A percentile compares a stretch with the other conserved stretches of the same genome.
Evolutionary conservation across 2,113 vertebrate species (phyloP).

Genomic region (Silurus asotus): DNA sequence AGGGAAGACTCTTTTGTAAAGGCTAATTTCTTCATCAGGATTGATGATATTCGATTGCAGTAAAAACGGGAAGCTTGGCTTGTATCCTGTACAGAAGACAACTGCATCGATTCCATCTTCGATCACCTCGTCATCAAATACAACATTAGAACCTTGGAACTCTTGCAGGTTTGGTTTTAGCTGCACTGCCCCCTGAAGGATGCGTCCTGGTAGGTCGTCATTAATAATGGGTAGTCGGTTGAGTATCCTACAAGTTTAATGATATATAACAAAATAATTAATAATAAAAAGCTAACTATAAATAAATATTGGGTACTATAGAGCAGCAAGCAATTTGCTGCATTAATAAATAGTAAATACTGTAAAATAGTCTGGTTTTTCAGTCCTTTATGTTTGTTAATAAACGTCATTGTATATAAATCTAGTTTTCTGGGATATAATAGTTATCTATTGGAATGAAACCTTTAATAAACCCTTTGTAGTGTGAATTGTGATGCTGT

Average conservation of each 20-base stretch:
- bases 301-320: background rate
- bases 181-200: slow-evolving; percentile 78
- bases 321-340: background rate
- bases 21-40: slow-evolving; percentile 67
- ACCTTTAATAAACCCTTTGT: background rate
- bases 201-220: slow-evolving; percentile 82
- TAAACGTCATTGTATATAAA: background rate
- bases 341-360: background rate
- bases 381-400: background rate
- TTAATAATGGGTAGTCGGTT: slow-evolving; percentile 73
- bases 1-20: slow-evolving; percentile 84
- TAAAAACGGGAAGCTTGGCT: slow-evolving; percentile 79
- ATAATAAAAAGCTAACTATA: background rate
- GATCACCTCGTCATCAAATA: slow-evolving; percentile 82
- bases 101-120: slow-evolving; percentile 81
- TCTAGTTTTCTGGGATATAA: background rate
- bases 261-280: too few species aligned
- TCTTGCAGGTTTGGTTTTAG: slow-evolving; percentile 78
- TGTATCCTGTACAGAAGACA: slow-evolving; percentile 89
- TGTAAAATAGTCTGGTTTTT: background rate
- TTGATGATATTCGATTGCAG: slow-evolving; percentile 68
- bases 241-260: slow-evolving; percentile 61
- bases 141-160: slow-evolving; percentile 74
- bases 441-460: background rate
- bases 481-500: background rate